These are phyloP conservation scores for Leptocoma aspasia DNA, from an alignment of 2,113 vertebrate species.

Conservation along the genomic window DNA sequence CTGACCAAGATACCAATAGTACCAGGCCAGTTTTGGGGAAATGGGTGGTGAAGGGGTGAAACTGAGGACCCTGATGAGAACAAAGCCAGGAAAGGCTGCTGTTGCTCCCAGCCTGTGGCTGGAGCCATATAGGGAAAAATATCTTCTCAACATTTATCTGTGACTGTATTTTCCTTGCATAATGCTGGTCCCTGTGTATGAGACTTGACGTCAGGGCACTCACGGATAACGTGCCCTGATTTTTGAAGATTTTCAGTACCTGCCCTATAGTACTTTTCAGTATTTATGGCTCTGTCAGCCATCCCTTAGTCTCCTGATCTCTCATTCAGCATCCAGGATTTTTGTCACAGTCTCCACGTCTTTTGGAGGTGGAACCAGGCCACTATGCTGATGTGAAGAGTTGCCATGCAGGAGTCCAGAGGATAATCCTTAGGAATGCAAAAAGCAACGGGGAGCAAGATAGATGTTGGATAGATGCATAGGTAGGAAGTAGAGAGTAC, in stretches of 20 bases:
- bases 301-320: not conserved
- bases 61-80: not conserved
- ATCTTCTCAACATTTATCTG: not conserved
- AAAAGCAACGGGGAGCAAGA: not conserved
- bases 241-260: not conserved
- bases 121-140: not conserved
- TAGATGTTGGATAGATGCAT: not conserved
- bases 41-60: not conserved
- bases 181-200: accelerated
- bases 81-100: not conserved
- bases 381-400: not conserved
- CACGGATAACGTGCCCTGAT: accelerated
- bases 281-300: not conserved
- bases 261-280: accelerated
- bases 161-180: not conserved
- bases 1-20: not conserved
- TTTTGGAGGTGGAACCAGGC: not conserved
- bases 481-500: slow-evolving; percentile 17
- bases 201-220: not conserved
- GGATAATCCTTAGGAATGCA: not conserved
- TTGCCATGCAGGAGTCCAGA: not conserved
- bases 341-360: not conserved
- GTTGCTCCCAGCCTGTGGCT: accelerated
- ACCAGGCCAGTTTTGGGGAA: not conserved
- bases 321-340: accelerated